phyloP scores from a whole-genome alignment of 2,797 vertebrate species.

The Arctocebus calabarensis region DNA sequence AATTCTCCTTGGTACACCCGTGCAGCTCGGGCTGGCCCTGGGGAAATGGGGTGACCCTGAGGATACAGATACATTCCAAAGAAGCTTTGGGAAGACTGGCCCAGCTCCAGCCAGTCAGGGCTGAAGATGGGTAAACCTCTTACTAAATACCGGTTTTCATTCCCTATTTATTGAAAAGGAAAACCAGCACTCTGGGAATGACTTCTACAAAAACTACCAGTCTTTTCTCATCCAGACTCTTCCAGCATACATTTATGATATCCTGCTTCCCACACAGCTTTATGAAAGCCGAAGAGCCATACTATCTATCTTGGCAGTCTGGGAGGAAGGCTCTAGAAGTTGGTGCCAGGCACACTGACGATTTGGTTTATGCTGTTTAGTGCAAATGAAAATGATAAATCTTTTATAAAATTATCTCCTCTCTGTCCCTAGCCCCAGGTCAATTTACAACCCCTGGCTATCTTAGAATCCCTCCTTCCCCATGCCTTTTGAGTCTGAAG shows the following conservation, averaged over 20 bases:
- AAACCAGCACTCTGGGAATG: background rate
- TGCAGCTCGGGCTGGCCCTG: background rate
- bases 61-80: background rate
- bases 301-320: background rate
- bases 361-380: background rate
- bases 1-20: background rate
- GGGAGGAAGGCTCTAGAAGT: constrained; percentile 9
- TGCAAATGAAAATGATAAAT: constrained; percentile 22
- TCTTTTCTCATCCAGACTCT: background rate
- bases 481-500: background rate
- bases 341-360: background rate
- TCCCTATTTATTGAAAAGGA: background rate
- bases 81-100: background rate
- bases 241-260: background rate
- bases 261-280: background rate
- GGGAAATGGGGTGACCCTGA: background rate
- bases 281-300: background rate
- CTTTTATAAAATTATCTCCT: background rate
- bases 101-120: background rate
- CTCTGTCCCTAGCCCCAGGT: constrained; percentile 3
- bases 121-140: background rate
- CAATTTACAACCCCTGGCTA: background rate
- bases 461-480: background rate
- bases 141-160: background rate
- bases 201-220: background rate